Percentiles rank a stretch among this genome's conserved stretches.
phyloP scores from a whole-genome alignment of 92 coral and sea anemone species.

The Desmophyllum pertusum region DNA sequence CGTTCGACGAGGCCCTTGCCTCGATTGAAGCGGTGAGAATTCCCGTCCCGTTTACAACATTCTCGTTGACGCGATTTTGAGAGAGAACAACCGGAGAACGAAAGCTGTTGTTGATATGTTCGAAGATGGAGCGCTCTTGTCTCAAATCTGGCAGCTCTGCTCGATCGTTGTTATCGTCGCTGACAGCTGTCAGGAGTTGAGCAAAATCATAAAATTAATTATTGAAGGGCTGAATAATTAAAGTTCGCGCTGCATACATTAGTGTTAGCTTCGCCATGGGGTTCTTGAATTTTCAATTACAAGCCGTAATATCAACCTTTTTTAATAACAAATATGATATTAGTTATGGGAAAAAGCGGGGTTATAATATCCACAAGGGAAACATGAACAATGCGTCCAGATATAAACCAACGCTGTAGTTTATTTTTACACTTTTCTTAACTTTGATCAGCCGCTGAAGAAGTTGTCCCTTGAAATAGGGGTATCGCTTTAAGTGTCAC shows the following conservation, averaged over 20 bases:
- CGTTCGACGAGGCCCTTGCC: not conserved
- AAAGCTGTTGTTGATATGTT: conserved; percentile 34
- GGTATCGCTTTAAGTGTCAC: too few species aligned
- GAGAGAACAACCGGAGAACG: not conserved
- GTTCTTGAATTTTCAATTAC: not conserved
- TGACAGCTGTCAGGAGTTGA: conserved; percentile 43
- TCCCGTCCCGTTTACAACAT: not conserved
- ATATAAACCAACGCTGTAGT: not conserved
- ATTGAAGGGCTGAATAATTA: conserved; percentile 19
- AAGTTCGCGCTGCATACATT: conserved; percentile 1
- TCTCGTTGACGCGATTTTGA: not conserved
- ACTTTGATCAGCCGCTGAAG: too few species aligned
- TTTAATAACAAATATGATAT: not conserved
- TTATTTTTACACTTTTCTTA: not conserved
- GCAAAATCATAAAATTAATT: conserved; percentile 32
- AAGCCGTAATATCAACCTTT: not conserved
- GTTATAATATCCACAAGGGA: not conserved
- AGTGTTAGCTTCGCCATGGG: not conserved
- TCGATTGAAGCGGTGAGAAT: not conserved
- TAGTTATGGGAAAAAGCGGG: not conserved
- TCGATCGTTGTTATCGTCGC: not conserved
- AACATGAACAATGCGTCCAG: not conserved
- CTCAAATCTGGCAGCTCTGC: not conserved
- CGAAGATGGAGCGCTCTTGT: conserved; percentile 40
- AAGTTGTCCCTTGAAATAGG: too few species aligned